phyloP scores from a whole-genome alignment of 2,888 invertebrate genomes.

The Eurois occulta region DNA sequence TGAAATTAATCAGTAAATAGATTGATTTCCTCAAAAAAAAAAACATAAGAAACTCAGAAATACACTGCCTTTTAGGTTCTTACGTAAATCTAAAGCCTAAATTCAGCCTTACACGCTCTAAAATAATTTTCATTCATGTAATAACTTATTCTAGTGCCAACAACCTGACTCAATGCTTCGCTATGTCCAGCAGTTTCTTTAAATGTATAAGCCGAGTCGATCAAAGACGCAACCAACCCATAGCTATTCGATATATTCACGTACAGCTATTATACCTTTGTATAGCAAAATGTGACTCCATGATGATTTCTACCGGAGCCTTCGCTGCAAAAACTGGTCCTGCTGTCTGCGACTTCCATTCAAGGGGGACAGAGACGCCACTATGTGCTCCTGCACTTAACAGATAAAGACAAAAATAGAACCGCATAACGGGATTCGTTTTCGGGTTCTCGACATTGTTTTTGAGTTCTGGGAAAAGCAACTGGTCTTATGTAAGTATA shows the following conservation, averaged over 20 bases:
- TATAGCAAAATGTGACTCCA: slow-evolving; percentile 68
- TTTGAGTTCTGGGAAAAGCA: slow-evolving; percentile 66
- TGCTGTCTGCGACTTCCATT: slow-evolving; percentile 86
- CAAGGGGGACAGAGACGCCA: slow-evolving; percentile 81
- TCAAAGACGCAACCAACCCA: slow-evolving; percentile 24
- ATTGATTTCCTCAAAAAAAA: neutral
- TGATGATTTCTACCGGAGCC: slow-evolving; percentile 68
- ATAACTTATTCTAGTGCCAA: slow-evolving; percentile 15
- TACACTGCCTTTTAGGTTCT: neutral
- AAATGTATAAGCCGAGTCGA: slow-evolving; percentile 24
- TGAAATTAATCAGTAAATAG: no score
- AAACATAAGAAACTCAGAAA: no score
- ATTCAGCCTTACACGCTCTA: neutral
- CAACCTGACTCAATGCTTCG: slow-evolving; percentile 6
- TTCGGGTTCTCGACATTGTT: slow-evolving; percentile 68
- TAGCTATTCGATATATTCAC: slow-evolving; percentile 45
- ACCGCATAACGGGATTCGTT: slow-evolving; percentile 84
- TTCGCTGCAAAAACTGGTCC: slow-evolving; percentile 85
- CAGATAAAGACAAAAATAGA: slow-evolving; percentile 75
- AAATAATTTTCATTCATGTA: neutral
- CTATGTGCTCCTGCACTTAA: slow-evolving; percentile 55
- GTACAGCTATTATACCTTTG: slow-evolving; percentile 52
- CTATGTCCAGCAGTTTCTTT: slow-evolving; percentile 3
- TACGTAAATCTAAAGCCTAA: neutral
- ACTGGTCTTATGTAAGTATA: slow-evolving; percentile 60